These are phyloP conservation scores for Rhinoptilus africanus DNA, from an alignment of 2,113 vertebrate genomes.

Conservation along the genomic window DNA sequence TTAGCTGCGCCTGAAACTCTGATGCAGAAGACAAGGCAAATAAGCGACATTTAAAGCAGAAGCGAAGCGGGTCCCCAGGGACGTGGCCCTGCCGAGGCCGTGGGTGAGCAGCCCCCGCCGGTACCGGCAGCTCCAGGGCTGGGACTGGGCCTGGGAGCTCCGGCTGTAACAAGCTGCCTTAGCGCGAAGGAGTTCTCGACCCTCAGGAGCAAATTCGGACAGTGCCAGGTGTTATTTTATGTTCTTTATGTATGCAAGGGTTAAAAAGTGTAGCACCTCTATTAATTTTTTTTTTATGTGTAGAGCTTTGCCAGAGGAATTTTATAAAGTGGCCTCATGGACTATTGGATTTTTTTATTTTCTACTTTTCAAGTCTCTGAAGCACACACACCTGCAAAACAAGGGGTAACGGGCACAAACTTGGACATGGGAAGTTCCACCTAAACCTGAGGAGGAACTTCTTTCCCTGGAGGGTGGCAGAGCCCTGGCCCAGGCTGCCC, in stretches of 20 bases:
- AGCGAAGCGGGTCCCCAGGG: background rate
- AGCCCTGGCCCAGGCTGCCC: too few species aligned
- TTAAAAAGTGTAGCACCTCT: background rate
- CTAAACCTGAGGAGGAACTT: too few species aligned
- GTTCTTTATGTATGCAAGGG: background rate
- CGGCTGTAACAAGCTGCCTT: rapidly evolving
- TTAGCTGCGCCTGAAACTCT: background rate
- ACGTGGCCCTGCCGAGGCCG: too few species aligned
- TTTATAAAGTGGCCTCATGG: background rate
- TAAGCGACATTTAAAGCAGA: rapidly evolving
- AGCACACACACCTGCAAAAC: rapidly evolving
- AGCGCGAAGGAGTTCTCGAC: background rate
- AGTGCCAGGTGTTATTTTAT: rapidly evolving
- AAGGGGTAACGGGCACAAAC: too few species aligned
- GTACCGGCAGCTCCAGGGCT: rapidly evolving
- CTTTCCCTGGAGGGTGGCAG: too few species aligned
- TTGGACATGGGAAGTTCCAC: too few species aligned
- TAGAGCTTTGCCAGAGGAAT: background rate
- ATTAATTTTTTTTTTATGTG: background rate
- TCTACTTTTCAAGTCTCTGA: background rate
- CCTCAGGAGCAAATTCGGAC: background rate
- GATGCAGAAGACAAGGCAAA: background rate
- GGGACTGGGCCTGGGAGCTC: rapidly evolving
- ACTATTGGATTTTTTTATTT: background rate
- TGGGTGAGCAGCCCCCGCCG: rapidly evolving